A percentile compares a stretch with the other conserved stretches of the same genome.
phyloP scores from a whole-genome alignment of 2,888 invertebrate species.

The Metacarcinus magister region DNA sequence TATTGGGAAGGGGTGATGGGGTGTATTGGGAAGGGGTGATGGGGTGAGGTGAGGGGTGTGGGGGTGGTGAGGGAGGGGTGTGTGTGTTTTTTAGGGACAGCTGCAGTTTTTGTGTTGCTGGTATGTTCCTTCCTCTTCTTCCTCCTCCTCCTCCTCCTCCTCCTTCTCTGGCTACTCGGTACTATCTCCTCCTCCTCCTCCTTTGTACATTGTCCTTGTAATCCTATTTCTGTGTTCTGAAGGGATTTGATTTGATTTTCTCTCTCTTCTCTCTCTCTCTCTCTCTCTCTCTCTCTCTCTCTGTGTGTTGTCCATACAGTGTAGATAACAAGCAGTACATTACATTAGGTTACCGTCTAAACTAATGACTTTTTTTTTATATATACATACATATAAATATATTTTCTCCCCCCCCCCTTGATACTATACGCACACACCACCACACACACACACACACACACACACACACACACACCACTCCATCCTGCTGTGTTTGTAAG shows the following conservation, averaged over 20 bases:
- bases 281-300: background rate
- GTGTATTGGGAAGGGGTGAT: background rate
- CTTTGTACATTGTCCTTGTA: background rate
- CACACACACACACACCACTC: background rate
- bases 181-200: background rate
- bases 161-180: background rate
- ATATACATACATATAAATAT: background rate
- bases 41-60: too few relatives aligned
- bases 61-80: too few relatives aligned
- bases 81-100: background rate
- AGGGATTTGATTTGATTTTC: background rate
- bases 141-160: background rate
- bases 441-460: background rate
- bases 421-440: background rate
- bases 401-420: background rate
- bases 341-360: conserved; percentile 53
- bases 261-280: background rate
- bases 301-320: conserved; percentile 55
- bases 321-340: conserved; percentile 63
- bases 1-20: too few relatives aligned
- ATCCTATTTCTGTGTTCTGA: background rate
- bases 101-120: background rate
- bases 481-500: background rate
- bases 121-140: background rate
- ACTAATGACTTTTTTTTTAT: background rate